Percentiles rank a stretch among this genome's conserved stretches.
These are phyloP conservation scores for Psittacula derbiana DNA, from an alignment of 2,797 vertebrate genomes.

Conservation along the genomic window DNA sequence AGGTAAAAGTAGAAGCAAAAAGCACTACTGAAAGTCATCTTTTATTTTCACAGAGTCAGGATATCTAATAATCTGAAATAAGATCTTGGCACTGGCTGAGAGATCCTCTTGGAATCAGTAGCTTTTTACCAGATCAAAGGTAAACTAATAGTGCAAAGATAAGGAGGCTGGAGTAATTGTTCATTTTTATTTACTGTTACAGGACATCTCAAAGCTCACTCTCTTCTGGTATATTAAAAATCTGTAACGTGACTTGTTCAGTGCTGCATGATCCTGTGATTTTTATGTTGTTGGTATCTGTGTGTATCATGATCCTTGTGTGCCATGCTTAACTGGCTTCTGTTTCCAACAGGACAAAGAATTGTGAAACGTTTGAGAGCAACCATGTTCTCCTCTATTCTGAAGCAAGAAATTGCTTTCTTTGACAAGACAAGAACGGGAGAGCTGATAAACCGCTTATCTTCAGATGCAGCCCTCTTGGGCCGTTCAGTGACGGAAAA, in stretches of 20 bases:
- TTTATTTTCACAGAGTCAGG: neutral
- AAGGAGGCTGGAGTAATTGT: neutral
- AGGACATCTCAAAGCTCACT: neutral
- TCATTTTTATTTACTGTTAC: neutral
- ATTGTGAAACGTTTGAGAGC: slow-evolving; percentile 89
- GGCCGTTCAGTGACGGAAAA: slow-evolving; percentile 93
- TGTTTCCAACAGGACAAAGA: slow-evolving; percentile 83
- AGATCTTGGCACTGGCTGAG: neutral
- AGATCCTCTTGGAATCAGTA: neutral
- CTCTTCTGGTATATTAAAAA: neutral
- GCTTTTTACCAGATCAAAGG: neutral
- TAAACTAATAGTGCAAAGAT: neutral
- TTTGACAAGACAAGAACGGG: slow-evolving; percentile 94
- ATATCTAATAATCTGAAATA: neutral
- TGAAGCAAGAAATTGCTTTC: slow-evolving; percentile 94
- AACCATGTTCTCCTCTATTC: slow-evolving; percentile 88
- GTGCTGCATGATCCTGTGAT: neutral
- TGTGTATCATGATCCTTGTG: neutral
- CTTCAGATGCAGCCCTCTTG: slow-evolving; percentile 88
- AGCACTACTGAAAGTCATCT: neutral
- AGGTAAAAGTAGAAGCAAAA: slow-evolving; percentile 78
- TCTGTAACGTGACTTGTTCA: neutral
- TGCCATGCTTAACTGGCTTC: neutral
- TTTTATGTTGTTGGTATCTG: neutral
- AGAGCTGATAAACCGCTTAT: slow-evolving; percentile 95